Evolutionary conservation across 53 echinoderm and acorn worm species (phyloP).

Genomic region (Echinarachnius parma): DNA sequence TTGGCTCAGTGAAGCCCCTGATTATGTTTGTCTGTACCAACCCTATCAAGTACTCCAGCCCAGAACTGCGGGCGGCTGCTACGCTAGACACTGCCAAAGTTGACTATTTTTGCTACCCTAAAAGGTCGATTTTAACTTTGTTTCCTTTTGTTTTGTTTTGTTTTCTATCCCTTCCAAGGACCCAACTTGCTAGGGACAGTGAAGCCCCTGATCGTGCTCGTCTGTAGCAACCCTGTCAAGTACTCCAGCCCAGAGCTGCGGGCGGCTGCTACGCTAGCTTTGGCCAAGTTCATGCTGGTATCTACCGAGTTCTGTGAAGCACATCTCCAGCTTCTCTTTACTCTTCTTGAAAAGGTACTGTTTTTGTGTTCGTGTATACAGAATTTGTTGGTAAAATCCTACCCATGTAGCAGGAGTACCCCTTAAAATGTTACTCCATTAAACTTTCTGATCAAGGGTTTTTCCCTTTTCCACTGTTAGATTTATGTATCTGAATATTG

Average conservation of each 20-base stretch:
- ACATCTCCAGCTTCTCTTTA: conserved; percentile 95
- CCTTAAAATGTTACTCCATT: too few species aligned
- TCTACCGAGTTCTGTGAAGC: conserved; percentile 94
- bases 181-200: conserved; percentile 76
- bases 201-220: conserved; percentile 71
- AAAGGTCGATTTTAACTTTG: too few species aligned
- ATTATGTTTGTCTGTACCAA: conserved; percentile 79
- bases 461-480: too few species aligned
- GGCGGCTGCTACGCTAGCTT: conserved; percentile 67
- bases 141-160: conserved; percentile 44
- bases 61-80: conserved; percentile 71
- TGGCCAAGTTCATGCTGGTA: conserved; percentile 99
- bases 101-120: too few species aligned
- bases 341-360: conserved; percentile 94
- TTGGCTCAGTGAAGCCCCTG: conserved; percentile 77
- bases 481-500: too few species aligned
- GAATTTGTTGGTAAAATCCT: too few species aligned
- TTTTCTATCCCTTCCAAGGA: too few species aligned
- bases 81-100: conserved; percentile 85
- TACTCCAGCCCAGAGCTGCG: conserved; percentile 81
- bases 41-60: conserved; percentile 81
- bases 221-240: conserved; percentile 88
- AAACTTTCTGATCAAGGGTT: too few species aligned
- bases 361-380: too few species aligned
- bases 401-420: too few species aligned